phyloP scores from a whole-genome alignment of 2,888 invertebrate genomes.

The Tenthredo scrophulariae region DNA sequence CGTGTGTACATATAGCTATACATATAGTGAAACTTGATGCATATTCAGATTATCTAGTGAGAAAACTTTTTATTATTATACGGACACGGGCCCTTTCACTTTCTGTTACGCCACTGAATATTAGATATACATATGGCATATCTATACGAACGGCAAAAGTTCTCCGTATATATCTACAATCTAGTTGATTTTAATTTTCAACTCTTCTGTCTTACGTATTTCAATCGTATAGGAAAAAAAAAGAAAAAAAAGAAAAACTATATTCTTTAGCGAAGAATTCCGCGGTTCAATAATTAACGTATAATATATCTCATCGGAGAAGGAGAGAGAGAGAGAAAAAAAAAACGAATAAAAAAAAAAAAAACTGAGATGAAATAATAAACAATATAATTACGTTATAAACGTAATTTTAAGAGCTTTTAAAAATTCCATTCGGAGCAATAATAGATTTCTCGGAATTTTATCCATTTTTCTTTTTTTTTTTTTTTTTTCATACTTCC shows the following conservation, averaged over 20 bases:
- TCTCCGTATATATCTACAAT: neutral
- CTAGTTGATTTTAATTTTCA: neutral
- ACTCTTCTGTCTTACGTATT: neutral
- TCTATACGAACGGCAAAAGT: neutral
- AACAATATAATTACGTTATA: no score
- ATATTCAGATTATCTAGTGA: neutral
- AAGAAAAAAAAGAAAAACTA: neutral
- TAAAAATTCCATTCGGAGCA: neutral
- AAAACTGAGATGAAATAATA: neutral
- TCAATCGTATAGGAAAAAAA: neutral
- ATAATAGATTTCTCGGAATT: neutral
- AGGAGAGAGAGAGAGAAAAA: neutral
- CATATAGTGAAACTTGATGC: slow-evolving; percentile 1
- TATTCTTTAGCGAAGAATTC: neutral
- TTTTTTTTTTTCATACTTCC: neutral
- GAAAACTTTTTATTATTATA: neutral
- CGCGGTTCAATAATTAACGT: neutral
- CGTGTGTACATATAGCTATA: neutral
- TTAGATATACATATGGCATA: neutral
- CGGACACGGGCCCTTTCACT: slow-evolving; percentile 34
- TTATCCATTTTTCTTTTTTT: neutral
- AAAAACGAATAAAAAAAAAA: no score
- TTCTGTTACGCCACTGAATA: slow-evolving; percentile 30
- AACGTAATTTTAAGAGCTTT: neutral
- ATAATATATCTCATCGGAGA: neutral